These are phyloP conservation scores for Mythimna loreyi DNA, from an alignment of 2,888 invertebrate genomes.

Conservation along the genomic window DNA sequence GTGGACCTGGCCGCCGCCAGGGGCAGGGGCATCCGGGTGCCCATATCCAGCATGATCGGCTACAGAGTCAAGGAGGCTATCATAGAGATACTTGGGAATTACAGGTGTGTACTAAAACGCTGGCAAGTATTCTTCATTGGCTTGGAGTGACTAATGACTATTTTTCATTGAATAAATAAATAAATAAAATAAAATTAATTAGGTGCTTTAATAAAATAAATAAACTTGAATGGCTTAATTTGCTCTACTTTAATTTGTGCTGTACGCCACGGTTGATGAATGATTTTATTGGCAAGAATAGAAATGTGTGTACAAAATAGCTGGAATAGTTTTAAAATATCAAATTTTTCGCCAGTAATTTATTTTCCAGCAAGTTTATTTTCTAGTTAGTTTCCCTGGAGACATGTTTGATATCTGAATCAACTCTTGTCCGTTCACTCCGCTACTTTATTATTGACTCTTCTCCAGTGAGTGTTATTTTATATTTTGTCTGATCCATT, in stretches of 20 bases:
- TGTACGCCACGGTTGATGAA: not conserved
- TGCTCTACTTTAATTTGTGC: no score
- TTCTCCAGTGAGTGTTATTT: constrained; percentile 26
- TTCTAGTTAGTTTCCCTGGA: constrained; percentile 40
- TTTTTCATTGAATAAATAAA: no score
- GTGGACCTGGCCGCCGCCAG: constrained; percentile 63
- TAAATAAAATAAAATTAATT: no score
- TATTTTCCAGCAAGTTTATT: not conserved
- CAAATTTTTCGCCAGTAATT: not conserved
- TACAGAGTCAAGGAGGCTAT: constrained; percentile 69
- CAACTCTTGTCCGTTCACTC: constrained; percentile 28
- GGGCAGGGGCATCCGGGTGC: constrained; percentile 70
- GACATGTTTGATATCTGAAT: constrained; percentile 32
- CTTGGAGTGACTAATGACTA: no score
- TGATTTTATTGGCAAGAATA: not conserved
- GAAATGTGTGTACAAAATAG: not conserved
- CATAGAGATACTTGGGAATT: constrained; percentile 69
- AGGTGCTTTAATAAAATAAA: no score
- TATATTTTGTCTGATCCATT: constrained; percentile 43
- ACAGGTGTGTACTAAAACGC: constrained; percentile 62
- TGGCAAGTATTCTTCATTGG: no score
- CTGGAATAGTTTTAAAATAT: not conserved
- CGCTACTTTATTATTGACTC: constrained; percentile 17
- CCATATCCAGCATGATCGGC: constrained; percentile 63
- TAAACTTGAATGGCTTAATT: no score